Evolutionary conservation across 1,140 invertebrate genomes (phyloP).

Genomic region (Philotrypesis tridentata): DNA sequence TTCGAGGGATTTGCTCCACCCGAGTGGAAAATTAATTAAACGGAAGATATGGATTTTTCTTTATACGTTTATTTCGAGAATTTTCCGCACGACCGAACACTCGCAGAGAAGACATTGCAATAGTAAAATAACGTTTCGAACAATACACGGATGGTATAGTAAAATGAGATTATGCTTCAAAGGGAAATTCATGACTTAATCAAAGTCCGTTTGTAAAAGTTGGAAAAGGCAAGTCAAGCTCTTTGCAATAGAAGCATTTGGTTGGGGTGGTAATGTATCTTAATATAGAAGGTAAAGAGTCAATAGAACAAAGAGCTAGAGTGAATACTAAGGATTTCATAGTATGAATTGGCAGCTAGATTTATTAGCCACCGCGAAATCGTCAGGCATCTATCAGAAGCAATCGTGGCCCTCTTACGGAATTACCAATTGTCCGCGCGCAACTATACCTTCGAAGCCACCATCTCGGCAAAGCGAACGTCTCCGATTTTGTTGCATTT

Average conservation of each 20-base stretch:
- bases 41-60: background rate
- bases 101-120: too few species aligned
- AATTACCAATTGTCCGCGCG: constrained; percentile 33
- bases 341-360: constrained; percentile 23
- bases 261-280: too few species aligned
- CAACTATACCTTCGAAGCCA: constrained; percentile 14
- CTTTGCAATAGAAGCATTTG: too few species aligned
- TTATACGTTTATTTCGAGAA: background rate
- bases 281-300: too few species aligned
- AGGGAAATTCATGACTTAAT: too few species aligned
- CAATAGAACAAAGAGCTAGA: background rate
- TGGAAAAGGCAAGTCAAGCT: background rate
- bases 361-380: constrained; percentile 26
- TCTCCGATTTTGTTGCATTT: background rate
- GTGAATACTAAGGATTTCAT: background rate
- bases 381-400: constrained; percentile 29
- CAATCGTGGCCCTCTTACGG: constrained; percentile 19
- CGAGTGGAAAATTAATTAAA: background rate
- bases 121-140: background rate
- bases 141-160: background rate
- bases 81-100: background rate
- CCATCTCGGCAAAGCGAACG: background rate
- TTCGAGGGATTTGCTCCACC: too few species aligned
- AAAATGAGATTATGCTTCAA: background rate
- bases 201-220: background rate